phyloP scores from a whole-genome alignment of 2,113 vertebrate genomes.

The Uria lomvia region DNA sequence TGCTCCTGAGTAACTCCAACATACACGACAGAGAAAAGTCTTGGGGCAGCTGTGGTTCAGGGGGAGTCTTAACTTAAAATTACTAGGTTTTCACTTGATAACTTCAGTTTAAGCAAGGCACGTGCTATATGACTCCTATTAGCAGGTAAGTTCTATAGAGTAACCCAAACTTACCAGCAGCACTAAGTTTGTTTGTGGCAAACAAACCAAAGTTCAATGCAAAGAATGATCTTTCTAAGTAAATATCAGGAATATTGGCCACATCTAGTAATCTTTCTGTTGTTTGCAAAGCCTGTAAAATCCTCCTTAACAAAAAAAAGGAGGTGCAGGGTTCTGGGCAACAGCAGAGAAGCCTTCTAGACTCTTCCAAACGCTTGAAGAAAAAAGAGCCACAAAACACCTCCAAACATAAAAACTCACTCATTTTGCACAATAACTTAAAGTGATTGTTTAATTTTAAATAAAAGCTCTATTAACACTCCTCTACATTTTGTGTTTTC shows the following conservation, averaged over 20 bases:
- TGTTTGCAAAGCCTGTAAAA: neutral
- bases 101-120: neutral
- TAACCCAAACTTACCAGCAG: neutral
- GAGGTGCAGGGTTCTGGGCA: neutral
- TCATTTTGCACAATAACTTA: neutral
- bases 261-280: neutral
- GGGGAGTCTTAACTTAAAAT: neutral
- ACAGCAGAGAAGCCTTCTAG: neutral
- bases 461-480: neutral
- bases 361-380: neutral
- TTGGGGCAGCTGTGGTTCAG: neutral
- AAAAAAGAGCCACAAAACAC: neutral
- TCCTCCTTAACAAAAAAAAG: neutral
- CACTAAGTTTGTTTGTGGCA: neutral
- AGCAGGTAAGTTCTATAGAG: neutral
- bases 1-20: rapidly evolving
- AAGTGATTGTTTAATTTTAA: neutral
- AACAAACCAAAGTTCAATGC: neutral
- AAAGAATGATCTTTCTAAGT: neutral
- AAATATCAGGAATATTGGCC: neutral
- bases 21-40: rapidly evolving
- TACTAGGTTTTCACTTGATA: neutral
- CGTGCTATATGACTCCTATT: rapidly evolving
- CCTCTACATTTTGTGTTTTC: neutral
- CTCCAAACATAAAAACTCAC: neutral